Conservation (phyloP, 2,797 vertebrate species). For the Hafferia zeledoni region DNA sequence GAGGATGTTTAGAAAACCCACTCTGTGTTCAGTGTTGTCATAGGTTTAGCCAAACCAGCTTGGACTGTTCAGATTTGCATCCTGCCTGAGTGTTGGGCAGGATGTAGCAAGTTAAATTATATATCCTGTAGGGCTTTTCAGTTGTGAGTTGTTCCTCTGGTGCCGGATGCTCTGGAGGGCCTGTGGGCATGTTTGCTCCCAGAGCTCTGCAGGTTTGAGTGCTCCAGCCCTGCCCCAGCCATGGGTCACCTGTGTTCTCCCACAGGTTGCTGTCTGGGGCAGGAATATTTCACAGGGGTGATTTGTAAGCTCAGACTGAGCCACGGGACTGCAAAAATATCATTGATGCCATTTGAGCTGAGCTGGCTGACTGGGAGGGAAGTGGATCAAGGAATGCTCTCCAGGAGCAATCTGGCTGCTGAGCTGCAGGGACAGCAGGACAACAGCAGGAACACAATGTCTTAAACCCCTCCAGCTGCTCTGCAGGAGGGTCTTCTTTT, state of each 20-base stretch:
- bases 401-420: not conserved
- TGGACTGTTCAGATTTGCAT: not conserved
- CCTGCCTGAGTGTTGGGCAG: not conserved
- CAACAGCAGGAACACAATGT: fast-evolving
- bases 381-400: not conserved
- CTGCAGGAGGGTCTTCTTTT: not conserved
- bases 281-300: not conserved
- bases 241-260: not conserved
- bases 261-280: not conserved
- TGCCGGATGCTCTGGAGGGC: not conserved
- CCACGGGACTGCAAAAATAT: not conserved
- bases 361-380: not conserved
- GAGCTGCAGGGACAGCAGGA: not conserved
- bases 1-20: not conserved
- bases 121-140: fast-evolving
- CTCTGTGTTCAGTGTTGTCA: not conserved
- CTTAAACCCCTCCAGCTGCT: not conserved
- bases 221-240: not conserved
- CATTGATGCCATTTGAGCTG: not conserved
- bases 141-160: not conserved
- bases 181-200: not conserved
- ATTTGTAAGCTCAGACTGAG: not conserved
- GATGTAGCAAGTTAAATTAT: not conserved
- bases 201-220: not conserved
- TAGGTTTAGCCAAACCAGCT: not conserved